Conservation (phyloP, 2,113 vertebrate genomes). For the Petromus typicus region DNA sequence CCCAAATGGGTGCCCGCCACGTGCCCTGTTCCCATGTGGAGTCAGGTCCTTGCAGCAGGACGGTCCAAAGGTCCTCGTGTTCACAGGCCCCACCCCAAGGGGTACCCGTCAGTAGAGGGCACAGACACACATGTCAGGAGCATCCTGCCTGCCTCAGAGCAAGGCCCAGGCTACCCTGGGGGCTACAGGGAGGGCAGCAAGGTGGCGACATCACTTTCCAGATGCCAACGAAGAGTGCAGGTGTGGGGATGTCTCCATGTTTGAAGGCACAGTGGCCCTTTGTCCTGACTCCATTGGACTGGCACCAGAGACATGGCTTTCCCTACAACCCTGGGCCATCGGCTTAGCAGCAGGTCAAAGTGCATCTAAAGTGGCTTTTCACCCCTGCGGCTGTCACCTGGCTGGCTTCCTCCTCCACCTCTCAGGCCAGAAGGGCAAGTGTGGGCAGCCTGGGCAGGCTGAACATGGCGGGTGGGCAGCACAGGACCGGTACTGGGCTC, state of each 20-base stretch:
- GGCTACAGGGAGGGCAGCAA: background rate
- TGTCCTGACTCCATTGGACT: background rate
- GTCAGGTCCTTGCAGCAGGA: background rate
- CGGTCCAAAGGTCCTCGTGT: background rate
- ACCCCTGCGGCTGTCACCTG: background rate
- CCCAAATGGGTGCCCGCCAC: background rate
- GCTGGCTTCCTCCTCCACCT: background rate
- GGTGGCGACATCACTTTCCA: background rate
- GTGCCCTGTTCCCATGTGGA: background rate
- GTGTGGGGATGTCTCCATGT: background rate
- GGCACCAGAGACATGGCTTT: background rate
- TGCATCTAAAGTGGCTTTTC: conserved; percentile 8
- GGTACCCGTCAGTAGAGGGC: background rate
- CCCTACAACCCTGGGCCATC: background rate
- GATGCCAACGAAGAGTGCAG: background rate
- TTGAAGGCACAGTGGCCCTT: background rate
- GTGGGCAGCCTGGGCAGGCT: background rate
- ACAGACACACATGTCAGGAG: too few relatives aligned
- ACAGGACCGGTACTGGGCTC: background rate
- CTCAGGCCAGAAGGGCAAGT: background rate
- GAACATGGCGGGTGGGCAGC: background rate
- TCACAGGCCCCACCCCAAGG: background rate
- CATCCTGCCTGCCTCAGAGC: background rate
- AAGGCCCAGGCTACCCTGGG: background rate
- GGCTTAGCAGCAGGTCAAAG: background rate